These are phyloP conservation scores for Thripadectes ignobilis DNA, from an alignment of 2,797 vertebrate genomes.

Conservation along the genomic window DNA sequence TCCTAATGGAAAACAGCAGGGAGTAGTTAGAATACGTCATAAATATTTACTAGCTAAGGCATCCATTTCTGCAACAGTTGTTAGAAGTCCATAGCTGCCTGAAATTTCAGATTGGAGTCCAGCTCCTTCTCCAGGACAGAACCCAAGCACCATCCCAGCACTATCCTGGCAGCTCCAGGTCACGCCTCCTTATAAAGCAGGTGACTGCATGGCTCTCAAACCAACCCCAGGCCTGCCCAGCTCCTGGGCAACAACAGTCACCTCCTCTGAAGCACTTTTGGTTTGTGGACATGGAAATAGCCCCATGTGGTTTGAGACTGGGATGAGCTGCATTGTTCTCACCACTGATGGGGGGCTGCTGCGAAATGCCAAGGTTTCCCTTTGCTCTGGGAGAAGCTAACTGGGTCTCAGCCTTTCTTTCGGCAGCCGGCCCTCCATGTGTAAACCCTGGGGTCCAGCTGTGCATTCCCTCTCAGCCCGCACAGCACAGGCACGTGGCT, in stretches of 20 bases:
- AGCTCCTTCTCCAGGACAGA: neutral
- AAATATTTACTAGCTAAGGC: conserved; percentile 37
- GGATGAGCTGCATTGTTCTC: neutral
- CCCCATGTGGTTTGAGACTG: rapidly evolving
- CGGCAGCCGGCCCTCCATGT: rapidly evolving
- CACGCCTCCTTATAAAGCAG: neutral
- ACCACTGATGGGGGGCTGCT: neutral
- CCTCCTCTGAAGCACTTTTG: neutral
- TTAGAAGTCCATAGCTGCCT: neutral
- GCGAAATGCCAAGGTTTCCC: neutral
- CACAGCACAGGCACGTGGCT: conserved; percentile 9
- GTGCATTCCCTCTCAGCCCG: neutral
- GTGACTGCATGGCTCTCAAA: neutral
- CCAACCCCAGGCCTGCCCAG: neutral
- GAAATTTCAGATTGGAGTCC: neutral
- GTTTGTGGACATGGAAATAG: neutral
- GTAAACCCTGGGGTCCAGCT: neutral
- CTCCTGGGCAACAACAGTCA: rapidly evolving
- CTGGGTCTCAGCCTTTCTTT: neutral
- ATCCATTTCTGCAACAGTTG: neutral
- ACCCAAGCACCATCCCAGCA: neutral
- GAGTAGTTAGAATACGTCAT: neutral
- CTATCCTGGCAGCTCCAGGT: rapidly evolving
- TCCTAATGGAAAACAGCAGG: conserved; percentile 25
- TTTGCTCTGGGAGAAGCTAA: neutral